Evolutionary conservation across 2,888 invertebrate genomes (phyloP).

Genomic region (Argyresthia goedartella): DNA sequence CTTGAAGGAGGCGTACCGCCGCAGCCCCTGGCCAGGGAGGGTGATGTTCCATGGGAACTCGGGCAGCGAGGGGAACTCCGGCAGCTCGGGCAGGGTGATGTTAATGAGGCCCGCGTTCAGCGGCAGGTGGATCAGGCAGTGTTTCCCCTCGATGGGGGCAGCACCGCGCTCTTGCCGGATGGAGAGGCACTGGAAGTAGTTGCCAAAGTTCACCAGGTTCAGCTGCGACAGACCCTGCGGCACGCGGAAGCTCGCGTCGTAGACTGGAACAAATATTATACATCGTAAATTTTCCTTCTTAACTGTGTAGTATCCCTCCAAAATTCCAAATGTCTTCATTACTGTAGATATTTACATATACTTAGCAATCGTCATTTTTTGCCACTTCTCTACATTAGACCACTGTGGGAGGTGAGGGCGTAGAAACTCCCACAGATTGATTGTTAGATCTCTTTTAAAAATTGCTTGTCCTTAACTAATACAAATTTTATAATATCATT

Average conservation of each 20-base stretch:
- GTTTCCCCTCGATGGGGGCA: conserved; percentile 9
- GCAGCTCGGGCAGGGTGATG: not conserved
- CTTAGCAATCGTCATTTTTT: too few relatives aligned
- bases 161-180: conserved; percentile 7
- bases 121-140: conserved; percentile 8
- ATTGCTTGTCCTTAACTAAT: too few relatives aligned
- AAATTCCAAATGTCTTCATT: too few relatives aligned
- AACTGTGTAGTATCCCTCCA: too few relatives aligned
- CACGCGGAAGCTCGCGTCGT: conserved; percentile 11
- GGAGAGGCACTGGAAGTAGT: conserved; percentile 11
- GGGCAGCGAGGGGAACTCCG: not conserved
- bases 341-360: too few relatives aligned
- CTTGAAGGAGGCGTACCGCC: too few relatives aligned
- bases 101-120: not conserved
- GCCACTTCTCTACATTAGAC: too few relatives aligned
- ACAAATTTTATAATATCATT: too few relatives aligned
- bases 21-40: not conserved
- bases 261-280: conserved; percentile 8
- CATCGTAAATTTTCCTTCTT: too few relatives aligned
- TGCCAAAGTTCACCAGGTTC: conserved; percentile 8
- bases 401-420: too few relatives aligned
- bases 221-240: conserved; percentile 9
- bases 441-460: too few relatives aligned
- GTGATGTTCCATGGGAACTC: not conserved
- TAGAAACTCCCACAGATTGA: too few relatives aligned